phyloP scores from a whole-genome alignment of 2,113 vertebrate genomes.

The Lasiurus borealis region DNA sequence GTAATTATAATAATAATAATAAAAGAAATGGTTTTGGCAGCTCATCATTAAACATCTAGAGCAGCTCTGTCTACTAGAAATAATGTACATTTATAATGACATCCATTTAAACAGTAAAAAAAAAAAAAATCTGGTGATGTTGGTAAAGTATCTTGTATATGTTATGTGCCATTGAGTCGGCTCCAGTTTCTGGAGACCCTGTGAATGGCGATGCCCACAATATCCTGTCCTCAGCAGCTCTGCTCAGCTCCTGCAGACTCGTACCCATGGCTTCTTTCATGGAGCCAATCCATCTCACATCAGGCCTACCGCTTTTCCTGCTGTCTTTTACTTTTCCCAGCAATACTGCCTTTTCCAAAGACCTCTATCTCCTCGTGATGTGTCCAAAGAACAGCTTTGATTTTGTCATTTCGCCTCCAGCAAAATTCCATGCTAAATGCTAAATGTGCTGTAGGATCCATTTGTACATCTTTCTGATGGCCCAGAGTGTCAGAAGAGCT shows the following conservation, averaged over 20 bases:
- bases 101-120: neutral
- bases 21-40: neutral
- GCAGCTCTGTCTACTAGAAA: neutral
- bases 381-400: neutral
- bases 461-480: neutral
- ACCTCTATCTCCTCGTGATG: too few relatives aligned
- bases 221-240: neutral
- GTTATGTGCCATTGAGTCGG: neutral
- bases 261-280: neutral
- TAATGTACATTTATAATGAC: neutral
- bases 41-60: constrained; percentile 1
- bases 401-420: neutral
- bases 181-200: neutral
- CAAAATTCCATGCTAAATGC: neutral
- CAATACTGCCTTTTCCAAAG: neutral
- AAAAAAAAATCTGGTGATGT: neutral
- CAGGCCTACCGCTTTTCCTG: neutral
- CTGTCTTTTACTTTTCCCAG: neutral
- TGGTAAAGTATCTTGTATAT: neutral
- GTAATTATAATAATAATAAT: too few relatives aligned
- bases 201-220: neutral
- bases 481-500: neutral
- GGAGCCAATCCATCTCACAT: neutral
- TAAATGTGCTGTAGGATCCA: neutral
- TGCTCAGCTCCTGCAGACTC: neutral